phyloP scores from a whole-genome alignment of 1,140 invertebrate species.

The Drosophila varians region DNA sequence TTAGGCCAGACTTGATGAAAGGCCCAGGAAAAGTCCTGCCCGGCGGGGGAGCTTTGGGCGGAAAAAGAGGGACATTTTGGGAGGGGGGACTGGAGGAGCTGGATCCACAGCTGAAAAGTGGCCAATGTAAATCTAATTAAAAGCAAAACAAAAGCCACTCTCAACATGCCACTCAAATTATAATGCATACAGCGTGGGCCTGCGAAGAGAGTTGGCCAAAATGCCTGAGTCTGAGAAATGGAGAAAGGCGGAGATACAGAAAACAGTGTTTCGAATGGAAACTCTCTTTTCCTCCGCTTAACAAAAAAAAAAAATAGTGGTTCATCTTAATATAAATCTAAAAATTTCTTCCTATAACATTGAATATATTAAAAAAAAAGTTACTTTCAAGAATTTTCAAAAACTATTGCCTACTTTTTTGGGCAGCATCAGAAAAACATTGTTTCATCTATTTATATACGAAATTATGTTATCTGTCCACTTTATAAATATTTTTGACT shows the following conservation, averaged over 20 bases:
- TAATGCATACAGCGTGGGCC: constrained; percentile 63
- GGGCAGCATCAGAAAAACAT: too few relatives aligned
- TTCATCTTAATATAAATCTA: background rate
- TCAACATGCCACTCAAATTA: constrained; percentile 79
- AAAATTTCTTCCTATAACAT: too few relatives aligned
- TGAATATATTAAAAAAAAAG: too few relatives aligned
- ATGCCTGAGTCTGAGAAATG: constrained; percentile 3
- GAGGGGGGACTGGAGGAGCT: constrained; percentile 18
- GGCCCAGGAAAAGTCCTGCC: constrained; percentile 13
- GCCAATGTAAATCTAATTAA: constrained; percentile 81
- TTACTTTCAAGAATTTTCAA: background rate
- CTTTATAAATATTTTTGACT: background rate
- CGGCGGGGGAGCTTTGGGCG: background rate
- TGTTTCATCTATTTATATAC: too few relatives aligned
- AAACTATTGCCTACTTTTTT: background rate
- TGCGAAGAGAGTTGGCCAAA: constrained; percentile 10
- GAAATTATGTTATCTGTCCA: background rate
- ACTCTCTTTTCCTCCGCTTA: constrained; percentile 25
- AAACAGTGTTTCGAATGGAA: constrained; percentile 26
- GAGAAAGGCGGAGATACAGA: background rate
- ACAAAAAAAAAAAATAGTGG: constrained; percentile 33
- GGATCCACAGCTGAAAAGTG: constrained; percentile 73
- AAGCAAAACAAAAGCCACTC: constrained; percentile 80
- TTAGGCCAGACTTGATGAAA: constrained; percentile 60
- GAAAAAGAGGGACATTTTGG: constrained; percentile 3